Evolutionary conservation across 2,113 vertebrate species (phyloP).

Genomic region (Indicator indicator): DNA sequence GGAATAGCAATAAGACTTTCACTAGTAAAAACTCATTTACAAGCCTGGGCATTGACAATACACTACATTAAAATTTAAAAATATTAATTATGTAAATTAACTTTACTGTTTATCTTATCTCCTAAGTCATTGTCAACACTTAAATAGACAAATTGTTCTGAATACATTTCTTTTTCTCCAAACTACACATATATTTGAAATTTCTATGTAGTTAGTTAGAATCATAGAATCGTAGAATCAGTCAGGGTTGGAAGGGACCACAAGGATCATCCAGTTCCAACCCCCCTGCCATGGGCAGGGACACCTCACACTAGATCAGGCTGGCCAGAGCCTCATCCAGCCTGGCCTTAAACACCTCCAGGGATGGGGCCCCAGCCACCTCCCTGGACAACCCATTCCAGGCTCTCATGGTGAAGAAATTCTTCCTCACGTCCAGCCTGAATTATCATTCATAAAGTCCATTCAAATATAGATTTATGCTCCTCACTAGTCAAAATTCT

Average conservation of each 20-base stretch:
- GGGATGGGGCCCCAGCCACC: no score
- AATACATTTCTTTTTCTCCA: slow-evolving; percentile 3
- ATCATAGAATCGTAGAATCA: no score
- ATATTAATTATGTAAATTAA: slow-evolving; percentile 71
- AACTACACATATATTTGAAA: slow-evolving; percentile 20
- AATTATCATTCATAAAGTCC: neutral
- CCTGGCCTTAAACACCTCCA: no score
- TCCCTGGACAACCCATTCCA: no score
- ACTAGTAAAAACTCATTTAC: slow-evolving; percentile 66
- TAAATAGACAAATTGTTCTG: slow-evolving; percentile 37
- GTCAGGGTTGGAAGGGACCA: no score
- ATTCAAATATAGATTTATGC: neutral
- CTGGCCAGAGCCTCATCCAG: no score
- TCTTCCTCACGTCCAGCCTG: no score
- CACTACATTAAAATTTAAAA: slow-evolving; percentile 69
- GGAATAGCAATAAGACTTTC: slow-evolving; percentile 66
- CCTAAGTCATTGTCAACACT: slow-evolving; percentile 51
- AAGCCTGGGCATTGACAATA: slow-evolving; percentile 40
- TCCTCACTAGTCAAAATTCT: neutral
- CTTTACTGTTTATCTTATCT: slow-evolving; percentile 58
- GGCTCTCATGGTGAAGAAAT: no score
- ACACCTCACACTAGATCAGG: no score
- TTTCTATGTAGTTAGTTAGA: neutral
- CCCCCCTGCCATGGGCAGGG: no score
- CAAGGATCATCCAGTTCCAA: no score